These are phyloP conservation scores for Agrochola litura DNA, from an alignment of 2,888 invertebrate species.

Conservation along the genomic window DNA sequence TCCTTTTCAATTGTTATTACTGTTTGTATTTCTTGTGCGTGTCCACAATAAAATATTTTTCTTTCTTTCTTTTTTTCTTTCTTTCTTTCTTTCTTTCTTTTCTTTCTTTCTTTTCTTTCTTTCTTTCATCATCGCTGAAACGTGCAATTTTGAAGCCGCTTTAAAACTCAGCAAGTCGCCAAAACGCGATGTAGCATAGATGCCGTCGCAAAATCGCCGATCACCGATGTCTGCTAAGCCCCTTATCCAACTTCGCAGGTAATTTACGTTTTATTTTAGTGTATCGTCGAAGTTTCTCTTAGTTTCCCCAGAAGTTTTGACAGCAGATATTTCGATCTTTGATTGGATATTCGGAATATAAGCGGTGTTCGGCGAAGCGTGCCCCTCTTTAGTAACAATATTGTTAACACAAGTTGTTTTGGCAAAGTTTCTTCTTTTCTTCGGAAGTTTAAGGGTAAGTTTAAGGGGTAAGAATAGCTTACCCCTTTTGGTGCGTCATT, in stretches of 20 bases:
- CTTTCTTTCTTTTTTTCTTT: too few species aligned
- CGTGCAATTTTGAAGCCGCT: not conserved
- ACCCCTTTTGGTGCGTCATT: conserved; percentile 35
- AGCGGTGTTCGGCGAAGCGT: conserved; percentile 35
- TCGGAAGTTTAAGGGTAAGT: conserved; percentile 13
- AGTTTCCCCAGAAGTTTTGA: conserved; percentile 47
- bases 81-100: too few species aligned
- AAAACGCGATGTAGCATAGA: too few species aligned
- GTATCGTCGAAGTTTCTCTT: conserved; percentile 56
- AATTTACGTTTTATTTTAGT: conserved; percentile 55
- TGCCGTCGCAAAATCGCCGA: not conserved
- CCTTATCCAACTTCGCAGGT: conserved; percentile 39
- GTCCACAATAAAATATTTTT: too few species aligned
- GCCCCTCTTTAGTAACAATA: conserved; percentile 25
- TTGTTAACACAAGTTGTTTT: conserved; percentile 42
- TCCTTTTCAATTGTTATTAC: too few species aligned
- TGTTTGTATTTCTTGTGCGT: too few species aligned
- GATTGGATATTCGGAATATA: conserved; percentile 50
- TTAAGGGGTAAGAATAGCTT: conserved; percentile 17
- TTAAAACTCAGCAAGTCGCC: not conserved
- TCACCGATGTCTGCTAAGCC: not conserved
- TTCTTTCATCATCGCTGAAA: not conserved
- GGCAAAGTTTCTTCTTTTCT: conserved; percentile 36
- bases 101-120: too few species aligned
- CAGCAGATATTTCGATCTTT: conserved; percentile 48